Conservation (phyloP, 2,888 invertebrate genomes). For the Trichogramma evanescens region DNA sequence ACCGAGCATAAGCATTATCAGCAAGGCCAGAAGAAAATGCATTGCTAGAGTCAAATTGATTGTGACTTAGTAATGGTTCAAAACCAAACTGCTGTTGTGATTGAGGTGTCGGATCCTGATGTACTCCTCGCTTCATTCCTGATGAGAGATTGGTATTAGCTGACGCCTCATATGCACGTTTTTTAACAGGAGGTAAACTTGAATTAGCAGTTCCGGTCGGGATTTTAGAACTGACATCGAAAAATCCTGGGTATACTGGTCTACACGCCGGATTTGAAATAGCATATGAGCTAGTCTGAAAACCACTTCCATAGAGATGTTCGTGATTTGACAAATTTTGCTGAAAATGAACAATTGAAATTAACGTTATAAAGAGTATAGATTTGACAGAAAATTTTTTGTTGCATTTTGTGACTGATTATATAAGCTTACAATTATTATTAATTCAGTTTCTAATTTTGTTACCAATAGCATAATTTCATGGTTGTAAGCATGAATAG, state of each 20-base stretch:
- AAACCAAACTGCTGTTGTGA: conserved; percentile 40
- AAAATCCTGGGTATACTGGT: conserved; percentile 42
- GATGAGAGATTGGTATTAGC: conserved; percentile 25
- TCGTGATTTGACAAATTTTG: conserved; percentile 39
- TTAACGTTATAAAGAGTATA: background rate
- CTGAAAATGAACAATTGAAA: conserved; percentile 26
- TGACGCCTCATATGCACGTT: conserved; percentile 39
- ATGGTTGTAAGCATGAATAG: no score
- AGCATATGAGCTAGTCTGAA: conserved; percentile 39
- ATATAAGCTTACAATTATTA: no score
- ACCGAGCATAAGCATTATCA: conserved; percentile 39
- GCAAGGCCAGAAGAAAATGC: conserved; percentile 37
- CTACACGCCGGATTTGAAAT: conserved; percentile 37
- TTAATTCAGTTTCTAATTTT: no score
- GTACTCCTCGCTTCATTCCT: conserved; percentile 28
- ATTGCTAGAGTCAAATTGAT: conserved; percentile 35
- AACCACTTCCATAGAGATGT: conserved; percentile 38
- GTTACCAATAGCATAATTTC: no score
- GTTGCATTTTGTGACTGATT: background rate
- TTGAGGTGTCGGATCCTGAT: background rate
- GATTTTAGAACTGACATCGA: conserved; percentile 35
- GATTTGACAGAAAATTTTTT: background rate
- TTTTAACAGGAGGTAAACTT: conserved; percentile 39
- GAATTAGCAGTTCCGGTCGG: conserved; percentile 19
- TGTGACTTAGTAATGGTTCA: conserved; percentile 34